Base-by-base conservation (phyloP, 2,113 vertebrate species). In the Coregonus clupeaformis region DNA sequence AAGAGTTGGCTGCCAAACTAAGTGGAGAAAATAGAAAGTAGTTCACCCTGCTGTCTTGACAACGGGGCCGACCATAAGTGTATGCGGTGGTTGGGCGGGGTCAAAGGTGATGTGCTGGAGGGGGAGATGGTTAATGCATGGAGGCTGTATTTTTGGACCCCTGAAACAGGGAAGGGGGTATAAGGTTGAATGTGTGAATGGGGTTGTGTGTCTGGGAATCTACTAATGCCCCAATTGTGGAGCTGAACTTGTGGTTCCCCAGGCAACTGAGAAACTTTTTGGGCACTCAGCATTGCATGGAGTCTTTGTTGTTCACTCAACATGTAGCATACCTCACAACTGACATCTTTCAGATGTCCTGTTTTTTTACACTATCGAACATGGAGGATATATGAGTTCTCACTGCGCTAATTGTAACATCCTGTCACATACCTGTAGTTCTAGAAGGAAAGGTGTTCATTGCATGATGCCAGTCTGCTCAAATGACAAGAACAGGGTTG, bases 141-240 rank as follows among this genome's bases (percentile, higher is more conserved):
- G 18, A 65, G 52, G 72, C 62, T 71, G 75, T 71, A 71, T 77
- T 77, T 71, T 67, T 77, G 64, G 75, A 14, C 32, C 57, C 69
- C 69, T 55, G 52, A 36, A 30, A 20, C 49, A 71, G 29, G 29
- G 27, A 57, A 71, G 29, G n/a, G 45, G 32, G 25, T 13, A 49
- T 25, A 20, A 24, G 69, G 24, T 49, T 36, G 27, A 73, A 80
- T 57, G 72, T 27, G 62, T 88, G 82, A 90, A 88, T 82, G 81
- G 79, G 79, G 27, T 74, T 77, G 78, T 80, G 84, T 89, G 78
- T 87, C 67, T 74, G 65, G 24, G 67, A 77, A 71, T 32, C 63
- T 55, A 27, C n/a, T 6, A 72, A 57, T 76, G 59, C 62, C 63
- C 45, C 62, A 71, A 71, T 65, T 77, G 52, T 70, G 69, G 29